These are phyloP conservation scores for Ichneumoninae sp. DNA, from an alignment of 2,888 invertebrate species.

Conservation along the genomic window DNA sequence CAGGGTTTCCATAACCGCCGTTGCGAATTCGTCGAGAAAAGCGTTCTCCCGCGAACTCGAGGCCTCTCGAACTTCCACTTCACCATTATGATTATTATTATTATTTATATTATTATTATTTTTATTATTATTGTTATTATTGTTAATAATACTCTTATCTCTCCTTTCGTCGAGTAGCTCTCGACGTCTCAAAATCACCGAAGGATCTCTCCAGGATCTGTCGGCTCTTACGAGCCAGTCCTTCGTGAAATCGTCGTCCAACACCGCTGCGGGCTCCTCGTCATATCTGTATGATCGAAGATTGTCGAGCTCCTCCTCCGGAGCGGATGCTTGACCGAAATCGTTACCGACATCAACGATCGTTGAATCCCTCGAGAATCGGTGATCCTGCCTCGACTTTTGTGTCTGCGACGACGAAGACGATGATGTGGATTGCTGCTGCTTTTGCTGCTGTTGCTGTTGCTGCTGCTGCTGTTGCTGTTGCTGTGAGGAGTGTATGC, in stretches of 20 bases:
- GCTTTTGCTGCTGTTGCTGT: slow-evolving; percentile 55
- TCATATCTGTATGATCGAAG: slow-evolving; percentile 66
- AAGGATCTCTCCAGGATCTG: slow-evolving; percentile 36
- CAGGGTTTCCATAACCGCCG: slow-evolving; percentile 64
- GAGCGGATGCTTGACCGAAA: slow-evolving; percentile 8
- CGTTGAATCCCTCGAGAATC: slow-evolving; percentile 45
- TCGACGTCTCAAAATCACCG: slow-evolving; percentile 3
- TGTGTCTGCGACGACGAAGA: slow-evolving; percentile 50
- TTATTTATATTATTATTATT: slow-evolving; percentile 18
- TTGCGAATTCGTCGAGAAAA: slow-evolving; percentile 65
- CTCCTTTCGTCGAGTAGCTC: slow-evolving; percentile 16
- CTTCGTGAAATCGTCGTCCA: slow-evolving; percentile 50
- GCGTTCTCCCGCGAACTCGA: slow-evolving; percentile 42
- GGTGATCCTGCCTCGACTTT: slow-evolving; percentile 51
- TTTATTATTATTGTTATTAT: slow-evolving; percentile 23
- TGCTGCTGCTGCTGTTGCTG: slow-evolving; percentile 64
- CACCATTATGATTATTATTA: slow-evolving; percentile 25
- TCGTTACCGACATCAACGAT: slow-evolving; percentile 24
- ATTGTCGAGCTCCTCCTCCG: slow-evolving; percentile 50
- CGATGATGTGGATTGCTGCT: slow-evolving; percentile 60
- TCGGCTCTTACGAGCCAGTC: slow-evolving; percentile 38
- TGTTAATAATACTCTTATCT: slow-evolving; percentile 15
- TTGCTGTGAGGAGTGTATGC: slow-evolving; percentile 65
- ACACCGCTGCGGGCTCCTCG: slow-evolving; percentile 49
- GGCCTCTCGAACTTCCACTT: slow-evolving; percentile 13